Evolutionary conservation across 2,113 vertebrate species (phyloP).

Genomic region (Menidia beryllina): DNA sequence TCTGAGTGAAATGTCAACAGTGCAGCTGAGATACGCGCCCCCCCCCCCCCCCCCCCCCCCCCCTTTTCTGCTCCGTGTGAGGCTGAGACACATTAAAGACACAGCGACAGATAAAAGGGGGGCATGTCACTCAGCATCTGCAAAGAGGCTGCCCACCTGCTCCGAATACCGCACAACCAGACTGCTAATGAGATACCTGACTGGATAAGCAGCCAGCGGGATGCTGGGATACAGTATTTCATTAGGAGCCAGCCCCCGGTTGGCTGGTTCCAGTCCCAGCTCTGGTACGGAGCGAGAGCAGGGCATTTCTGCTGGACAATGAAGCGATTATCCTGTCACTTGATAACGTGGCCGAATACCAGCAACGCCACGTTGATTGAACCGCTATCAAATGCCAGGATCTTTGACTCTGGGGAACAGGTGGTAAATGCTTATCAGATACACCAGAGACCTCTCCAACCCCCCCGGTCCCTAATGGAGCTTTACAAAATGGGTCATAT

Average conservation of each 20-base stretch:
- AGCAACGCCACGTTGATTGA: constrained; percentile 58
- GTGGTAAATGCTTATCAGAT: constrained; percentile 53
- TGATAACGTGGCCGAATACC: constrained; percentile 64
- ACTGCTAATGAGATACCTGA: constrained; percentile 68
- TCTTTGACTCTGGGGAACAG: constrained; percentile 56
- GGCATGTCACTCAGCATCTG: constrained; percentile 71
- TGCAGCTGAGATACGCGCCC: constrained; percentile 10
- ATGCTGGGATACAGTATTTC: constrained; percentile 62
- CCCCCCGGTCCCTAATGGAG: background rate
- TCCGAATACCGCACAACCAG: constrained; percentile 55
- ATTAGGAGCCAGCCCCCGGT: constrained; percentile 50
- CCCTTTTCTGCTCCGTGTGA: constrained; percentile 21
- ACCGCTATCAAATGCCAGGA: constrained; percentile 67
- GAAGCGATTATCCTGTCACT: constrained; percentile 68
- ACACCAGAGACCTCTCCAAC: background rate
- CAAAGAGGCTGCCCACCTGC: constrained; percentile 71
- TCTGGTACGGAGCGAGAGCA: constrained; percentile 34
- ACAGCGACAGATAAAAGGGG: constrained; percentile 72
- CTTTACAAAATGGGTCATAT: background rate
- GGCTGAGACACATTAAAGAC: constrained; percentile 34
- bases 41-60: background rate
- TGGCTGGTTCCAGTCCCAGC: constrained; percentile 32
- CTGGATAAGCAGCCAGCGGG: constrained; percentile 56
- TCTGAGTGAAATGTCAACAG: constrained; percentile 18
- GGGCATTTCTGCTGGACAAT: constrained; percentile 60